phyloP scores from a whole-genome alignment of 1,140 invertebrate species.

The Triops longicaudatus region DNA sequence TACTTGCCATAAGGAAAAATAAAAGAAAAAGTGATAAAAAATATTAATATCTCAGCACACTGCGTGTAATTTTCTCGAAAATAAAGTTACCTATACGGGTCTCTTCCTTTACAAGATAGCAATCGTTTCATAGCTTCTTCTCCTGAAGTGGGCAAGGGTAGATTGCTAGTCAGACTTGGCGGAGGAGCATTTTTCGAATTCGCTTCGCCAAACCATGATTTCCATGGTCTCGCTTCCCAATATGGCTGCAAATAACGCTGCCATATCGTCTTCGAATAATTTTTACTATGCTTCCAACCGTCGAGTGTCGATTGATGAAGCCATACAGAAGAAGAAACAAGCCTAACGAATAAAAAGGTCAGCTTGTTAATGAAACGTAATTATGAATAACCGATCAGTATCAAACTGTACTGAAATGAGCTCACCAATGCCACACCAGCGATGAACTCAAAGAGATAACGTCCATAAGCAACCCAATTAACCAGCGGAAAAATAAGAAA shows the following conservation, averaged over 20 bases:
- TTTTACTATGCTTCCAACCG: background rate
- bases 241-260: conserved; percentile 16
- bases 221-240: conserved; percentile 17
- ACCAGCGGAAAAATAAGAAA: background rate
- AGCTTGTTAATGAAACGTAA: background rate
- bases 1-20: conserved; percentile 48
- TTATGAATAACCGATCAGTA: background rate
- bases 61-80: no score
- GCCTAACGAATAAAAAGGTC: background rate
- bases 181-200: conserved; percentile 32
- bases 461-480: background rate
- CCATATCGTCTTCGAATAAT: conserved; percentile 21
- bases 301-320: background rate
- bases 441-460: background rate
- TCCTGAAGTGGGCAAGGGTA: conserved; percentile 73
- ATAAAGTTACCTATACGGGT: conserved; percentile 64
- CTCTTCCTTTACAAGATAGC: conserved; percentile 85
- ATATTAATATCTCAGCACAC: no score
- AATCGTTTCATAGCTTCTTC: conserved; percentile 90
- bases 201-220: conserved; percentile 16
- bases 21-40: no score
- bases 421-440: background rate
- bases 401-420: background rate
- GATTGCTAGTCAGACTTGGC: conserved; percentile 63
- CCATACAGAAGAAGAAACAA: background rate